phyloP scores from a whole-genome alignment of 2,113 vertebrate genomes.

The Tympanuchus pallidicinctus region DNA sequence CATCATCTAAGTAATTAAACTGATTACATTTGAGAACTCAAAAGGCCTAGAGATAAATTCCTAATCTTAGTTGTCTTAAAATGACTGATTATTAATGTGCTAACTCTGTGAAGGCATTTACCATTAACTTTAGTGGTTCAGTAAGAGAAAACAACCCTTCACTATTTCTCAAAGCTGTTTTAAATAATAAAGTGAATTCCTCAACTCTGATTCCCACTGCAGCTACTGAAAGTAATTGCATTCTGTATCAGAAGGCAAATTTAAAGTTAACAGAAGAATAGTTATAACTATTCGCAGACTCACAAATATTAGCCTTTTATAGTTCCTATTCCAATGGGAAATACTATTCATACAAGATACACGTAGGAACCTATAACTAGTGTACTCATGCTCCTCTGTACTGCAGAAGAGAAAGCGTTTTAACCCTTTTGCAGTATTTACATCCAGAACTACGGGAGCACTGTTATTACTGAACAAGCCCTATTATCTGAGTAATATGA shows the following conservation, averaged over 20 bases:
- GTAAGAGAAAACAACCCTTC: constrained; percentile 18
- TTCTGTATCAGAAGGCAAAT: background rate
- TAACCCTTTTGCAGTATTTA: background rate
- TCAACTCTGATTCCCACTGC: constrained; percentile 29
- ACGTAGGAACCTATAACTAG: background rate
- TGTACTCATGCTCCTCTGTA: background rate
- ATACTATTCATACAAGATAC: background rate
- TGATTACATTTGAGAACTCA: constrained; percentile 47
- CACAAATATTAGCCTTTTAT: background rate
- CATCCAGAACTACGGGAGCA: background rate
- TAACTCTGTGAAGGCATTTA: constrained; percentile 41
- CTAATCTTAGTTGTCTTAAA: constrained; percentile 60
- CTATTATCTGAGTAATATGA: background rate
- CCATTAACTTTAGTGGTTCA: constrained; percentile 26
- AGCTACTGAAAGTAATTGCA: background rate
- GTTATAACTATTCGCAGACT: background rate
- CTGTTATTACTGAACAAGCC: background rate
- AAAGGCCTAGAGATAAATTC: constrained; percentile 58
- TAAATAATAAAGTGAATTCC: constrained; percentile 44
- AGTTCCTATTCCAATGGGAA: background rate
- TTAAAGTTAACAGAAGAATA: background rate
- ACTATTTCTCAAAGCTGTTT: constrained; percentile 7
- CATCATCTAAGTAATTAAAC: constrained; percentile 64
- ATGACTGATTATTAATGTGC: constrained; percentile 51
- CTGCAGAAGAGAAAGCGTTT: background rate